Evolutionary conservation across 2,888 invertebrate species (phyloP).

Genomic region (Serripes groenlandicus): DNA sequence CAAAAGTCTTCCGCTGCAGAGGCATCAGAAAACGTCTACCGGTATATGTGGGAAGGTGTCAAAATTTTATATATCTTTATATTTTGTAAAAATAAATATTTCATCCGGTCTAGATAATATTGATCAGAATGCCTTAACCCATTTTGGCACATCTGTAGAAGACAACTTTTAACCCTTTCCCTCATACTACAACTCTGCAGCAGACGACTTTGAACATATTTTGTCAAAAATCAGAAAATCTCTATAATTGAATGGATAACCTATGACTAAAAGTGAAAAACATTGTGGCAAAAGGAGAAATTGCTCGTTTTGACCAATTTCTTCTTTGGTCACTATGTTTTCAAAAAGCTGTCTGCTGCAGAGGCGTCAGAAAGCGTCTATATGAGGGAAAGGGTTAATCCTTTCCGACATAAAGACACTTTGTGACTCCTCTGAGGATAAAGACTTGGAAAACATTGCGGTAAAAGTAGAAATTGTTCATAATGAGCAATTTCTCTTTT

Average conservation of each 20-base stretch:
- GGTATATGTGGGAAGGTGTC: too few species aligned
- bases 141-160: too few species aligned
- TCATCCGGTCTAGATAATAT: too few species aligned
- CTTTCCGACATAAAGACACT: not conserved
- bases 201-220: not conserved
- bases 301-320: not conserved
- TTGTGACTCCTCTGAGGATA: not conserved
- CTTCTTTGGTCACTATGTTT: not conserved
- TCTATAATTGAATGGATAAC: not conserved
- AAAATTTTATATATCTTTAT: too few species aligned
- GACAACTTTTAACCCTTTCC: slow-evolving; percentile 6
- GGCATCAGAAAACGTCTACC: too few species aligned
- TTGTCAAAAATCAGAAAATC: not conserved
- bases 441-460: not conserved
- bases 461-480: not conserved
- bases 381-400: not conserved
- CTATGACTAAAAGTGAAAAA: not conserved
- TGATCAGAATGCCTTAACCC: too few species aligned
- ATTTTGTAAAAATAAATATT: too few species aligned
- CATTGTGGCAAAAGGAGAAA: not conserved
- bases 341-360: not conserved
- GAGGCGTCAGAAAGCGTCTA: not conserved
- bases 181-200: not conserved
- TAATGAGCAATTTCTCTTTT: not conserved
- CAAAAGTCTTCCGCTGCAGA: too few species aligned